These are phyloP conservation scores for Baryphthengus martii DNA, from an alignment of 2,113 vertebrate genomes.

Conservation along the genomic window DNA sequence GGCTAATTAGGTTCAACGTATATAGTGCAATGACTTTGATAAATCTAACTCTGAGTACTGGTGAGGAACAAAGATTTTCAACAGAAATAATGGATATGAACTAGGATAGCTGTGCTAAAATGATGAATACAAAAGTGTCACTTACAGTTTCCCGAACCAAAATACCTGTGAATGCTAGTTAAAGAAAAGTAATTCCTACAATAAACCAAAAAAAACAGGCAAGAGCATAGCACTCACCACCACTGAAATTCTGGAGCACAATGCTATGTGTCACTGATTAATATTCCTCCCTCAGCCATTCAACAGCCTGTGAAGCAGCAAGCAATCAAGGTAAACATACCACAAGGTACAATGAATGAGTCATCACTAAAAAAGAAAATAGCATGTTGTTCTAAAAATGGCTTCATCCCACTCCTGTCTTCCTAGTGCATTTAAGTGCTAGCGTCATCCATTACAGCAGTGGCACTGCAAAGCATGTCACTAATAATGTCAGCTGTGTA, in stretches of 20 bases:
- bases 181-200: neutral
- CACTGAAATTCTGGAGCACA: neutral
- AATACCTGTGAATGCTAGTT: neutral
- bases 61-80: neutral
- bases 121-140: neutral
- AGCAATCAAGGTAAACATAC: constrained; percentile 33
- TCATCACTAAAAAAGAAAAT: constrained; percentile 58
- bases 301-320: constrained; percentile 8
- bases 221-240: neutral
- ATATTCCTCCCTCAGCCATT: constrained; percentile 47
- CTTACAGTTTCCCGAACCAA: neutral
- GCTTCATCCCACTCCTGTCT: constrained; percentile 46
- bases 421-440: constrained; percentile 6
- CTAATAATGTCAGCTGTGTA: constrained; percentile 25
- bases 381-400: constrained; percentile 59
- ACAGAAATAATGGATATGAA: neutral
- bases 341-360: constrained; percentile 51
- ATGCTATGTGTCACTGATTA: constrained; percentile 7
- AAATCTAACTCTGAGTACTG: neutral
- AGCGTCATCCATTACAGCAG: constrained; percentile 17
- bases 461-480: neutral
- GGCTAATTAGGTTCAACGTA: neutral
- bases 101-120: neutral
- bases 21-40: neutral
- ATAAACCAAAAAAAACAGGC: neutral